A percentile compares a stretch with the other conserved stretches of the same genome.
phyloP scores from a whole-genome alignment of 2,797 vertebrate genomes.

The Enteromius viviparus region DNA sequence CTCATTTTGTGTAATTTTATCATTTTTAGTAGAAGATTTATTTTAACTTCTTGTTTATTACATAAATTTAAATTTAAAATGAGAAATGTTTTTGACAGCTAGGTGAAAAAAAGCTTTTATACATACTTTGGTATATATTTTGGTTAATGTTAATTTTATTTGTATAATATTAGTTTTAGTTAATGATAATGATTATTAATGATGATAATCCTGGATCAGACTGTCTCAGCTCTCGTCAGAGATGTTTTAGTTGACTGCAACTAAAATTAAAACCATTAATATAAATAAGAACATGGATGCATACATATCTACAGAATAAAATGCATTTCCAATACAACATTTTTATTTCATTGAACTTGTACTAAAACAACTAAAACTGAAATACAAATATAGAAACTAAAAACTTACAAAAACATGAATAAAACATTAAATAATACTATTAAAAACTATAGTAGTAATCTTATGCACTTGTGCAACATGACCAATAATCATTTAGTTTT shows the following conservation, averaged over 20 bases:
- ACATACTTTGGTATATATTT: too few relatives aligned
- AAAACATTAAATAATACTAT: background rate
- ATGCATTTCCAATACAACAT: background rate
- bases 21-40: background rate
- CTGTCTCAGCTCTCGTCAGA: too few relatives aligned
- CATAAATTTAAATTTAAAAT: background rate
- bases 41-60: background rate
- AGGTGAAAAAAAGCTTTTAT: background rate
- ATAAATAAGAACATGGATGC: background rate
- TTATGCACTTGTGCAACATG: background rate
- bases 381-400: background rate
- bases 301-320: background rate
- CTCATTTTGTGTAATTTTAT: background rate
- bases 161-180: background rate
- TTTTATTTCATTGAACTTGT: background rate
- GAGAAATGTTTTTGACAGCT: background rate
- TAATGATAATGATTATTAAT: background rate
- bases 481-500: background rate
- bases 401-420: background rate
- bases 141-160: background rate
- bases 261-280: background rate
- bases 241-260: background rate
- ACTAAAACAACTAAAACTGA: background rate
- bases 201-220: background rate
- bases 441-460: background rate